Conservation (phyloP, 2,113 vertebrate species). For the Columba livia region DNA sequence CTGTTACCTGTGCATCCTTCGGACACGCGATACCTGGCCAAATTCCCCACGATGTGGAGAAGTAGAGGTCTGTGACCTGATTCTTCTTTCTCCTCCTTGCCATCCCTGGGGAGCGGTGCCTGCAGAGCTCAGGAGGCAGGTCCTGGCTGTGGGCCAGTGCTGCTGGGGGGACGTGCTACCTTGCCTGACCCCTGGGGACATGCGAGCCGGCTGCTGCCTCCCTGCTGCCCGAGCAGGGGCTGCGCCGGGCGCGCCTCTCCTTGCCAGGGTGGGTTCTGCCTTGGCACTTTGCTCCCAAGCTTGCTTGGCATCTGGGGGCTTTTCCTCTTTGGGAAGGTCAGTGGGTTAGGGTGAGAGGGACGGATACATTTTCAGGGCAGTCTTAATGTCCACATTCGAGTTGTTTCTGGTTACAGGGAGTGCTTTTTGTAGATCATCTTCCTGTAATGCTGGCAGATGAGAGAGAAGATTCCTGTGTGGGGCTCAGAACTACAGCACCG, state of each 20-base stretch:
- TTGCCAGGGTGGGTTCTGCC: background rate
- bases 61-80: background rate
- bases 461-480: background rate
- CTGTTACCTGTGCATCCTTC: background rate
- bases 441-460: background rate
- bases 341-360: background rate
- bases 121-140: slow-evolving; percentile 10
- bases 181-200: background rate
- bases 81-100: background rate
- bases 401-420: background rate
- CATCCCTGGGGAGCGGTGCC: background rate
- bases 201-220: slow-evolving; percentile 3
- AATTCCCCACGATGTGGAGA: background rate
- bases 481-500: background rate
- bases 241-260: accelerated
- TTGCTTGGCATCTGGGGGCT: background rate
- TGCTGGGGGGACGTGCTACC: background rate
- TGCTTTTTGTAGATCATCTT: background rate
- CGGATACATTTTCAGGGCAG: background rate
- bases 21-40: background rate
- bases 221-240: background rate
- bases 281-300: background rate
- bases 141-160: background rate
- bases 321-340: background rate
- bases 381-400: background rate